Evolutionary conservation across 2,113 vertebrate species (phyloP).

Genomic region (Psittacus erithacus): DNA sequence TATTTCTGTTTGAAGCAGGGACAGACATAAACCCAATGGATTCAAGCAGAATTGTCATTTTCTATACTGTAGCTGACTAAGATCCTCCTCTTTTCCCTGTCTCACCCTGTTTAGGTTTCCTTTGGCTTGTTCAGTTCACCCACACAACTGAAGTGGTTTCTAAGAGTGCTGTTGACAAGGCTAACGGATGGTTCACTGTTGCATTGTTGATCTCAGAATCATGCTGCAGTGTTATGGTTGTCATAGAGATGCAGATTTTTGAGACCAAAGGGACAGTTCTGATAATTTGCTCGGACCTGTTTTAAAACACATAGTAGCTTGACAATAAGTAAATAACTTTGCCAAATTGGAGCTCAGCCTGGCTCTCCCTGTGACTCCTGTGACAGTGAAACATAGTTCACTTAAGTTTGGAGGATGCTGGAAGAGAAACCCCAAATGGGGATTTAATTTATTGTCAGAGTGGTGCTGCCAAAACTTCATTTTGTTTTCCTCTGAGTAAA

Average conservation of each 20-base stretch:
- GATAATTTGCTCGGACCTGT: not conserved
- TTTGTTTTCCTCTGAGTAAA: not conserved
- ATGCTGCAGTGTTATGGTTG: conserved; percentile 29
- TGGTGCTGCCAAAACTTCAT: not conserved
- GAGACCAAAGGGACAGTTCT: conserved; percentile 9
- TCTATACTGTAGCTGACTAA: not conserved
- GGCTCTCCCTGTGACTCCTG: not conserved
- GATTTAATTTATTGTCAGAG: not conserved
- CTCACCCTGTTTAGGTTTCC: not conserved
- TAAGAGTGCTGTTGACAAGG: not conserved
- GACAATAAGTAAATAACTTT: not conserved
- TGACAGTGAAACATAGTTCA: not conserved
- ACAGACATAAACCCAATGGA: not conserved
- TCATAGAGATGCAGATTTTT: conserved; percentile 46
- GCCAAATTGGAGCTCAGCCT: not conserved
- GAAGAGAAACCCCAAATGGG: not conserved
- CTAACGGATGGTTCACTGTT: not conserved
- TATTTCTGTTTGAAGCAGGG: not conserved
- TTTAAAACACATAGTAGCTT: not conserved
- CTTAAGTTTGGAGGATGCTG: not conserved
- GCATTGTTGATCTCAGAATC: not conserved
- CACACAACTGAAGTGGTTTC: not conserved
- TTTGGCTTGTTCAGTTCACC: not conserved
- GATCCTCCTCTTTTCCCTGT: not conserved
- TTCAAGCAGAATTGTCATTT: not conserved